These are phyloP conservation scores for Aethina tumida DNA, from an alignment of 1,140 invertebrate genomes.

Conservation along the genomic window DNA sequence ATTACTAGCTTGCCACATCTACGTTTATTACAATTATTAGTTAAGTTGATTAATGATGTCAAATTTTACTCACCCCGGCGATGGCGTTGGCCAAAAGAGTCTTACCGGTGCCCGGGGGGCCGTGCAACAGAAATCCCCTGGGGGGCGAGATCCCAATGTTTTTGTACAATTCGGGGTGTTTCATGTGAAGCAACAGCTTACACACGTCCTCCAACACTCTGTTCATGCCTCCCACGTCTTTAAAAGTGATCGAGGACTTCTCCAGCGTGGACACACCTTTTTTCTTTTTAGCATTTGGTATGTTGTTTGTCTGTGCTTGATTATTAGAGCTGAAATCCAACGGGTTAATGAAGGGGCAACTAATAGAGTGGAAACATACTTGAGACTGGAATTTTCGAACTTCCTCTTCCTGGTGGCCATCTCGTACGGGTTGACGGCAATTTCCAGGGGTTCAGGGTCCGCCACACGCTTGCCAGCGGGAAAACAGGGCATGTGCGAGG, in stretches of 20 bases:
- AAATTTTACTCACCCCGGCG: conserved; percentile 61
- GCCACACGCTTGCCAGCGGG: background rate
- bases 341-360: too few relatives aligned
- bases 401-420: too few relatives aligned
- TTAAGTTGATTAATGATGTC: background rate
- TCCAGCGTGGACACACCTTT: conserved; percentile 12
- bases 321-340: too few relatives aligned
- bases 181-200: conserved; percentile 71
- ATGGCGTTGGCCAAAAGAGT: conserved; percentile 85
- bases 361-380: too few relatives aligned
- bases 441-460: background rate
- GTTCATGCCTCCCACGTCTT: conserved; percentile 65
- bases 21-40: too few relatives aligned
- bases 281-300: conserved; percentile 16
- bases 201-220: conserved; percentile 65
- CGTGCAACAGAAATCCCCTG: conserved; percentile 77
- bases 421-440: too few relatives aligned
- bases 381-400: too few relatives aligned
- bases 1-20: too few relatives aligned
- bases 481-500: background rate
- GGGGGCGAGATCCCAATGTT: conserved; percentile 72
- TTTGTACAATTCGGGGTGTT: conserved; percentile 72
- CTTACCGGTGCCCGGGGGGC: conserved; percentile 90
- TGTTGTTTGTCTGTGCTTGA: conserved; percentile 2
- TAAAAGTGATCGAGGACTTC: conserved; percentile 19